Evolutionary conservation across 2,113 vertebrate genomes (phyloP).

Genomic region (Isurus oxyrinchus): DNA sequence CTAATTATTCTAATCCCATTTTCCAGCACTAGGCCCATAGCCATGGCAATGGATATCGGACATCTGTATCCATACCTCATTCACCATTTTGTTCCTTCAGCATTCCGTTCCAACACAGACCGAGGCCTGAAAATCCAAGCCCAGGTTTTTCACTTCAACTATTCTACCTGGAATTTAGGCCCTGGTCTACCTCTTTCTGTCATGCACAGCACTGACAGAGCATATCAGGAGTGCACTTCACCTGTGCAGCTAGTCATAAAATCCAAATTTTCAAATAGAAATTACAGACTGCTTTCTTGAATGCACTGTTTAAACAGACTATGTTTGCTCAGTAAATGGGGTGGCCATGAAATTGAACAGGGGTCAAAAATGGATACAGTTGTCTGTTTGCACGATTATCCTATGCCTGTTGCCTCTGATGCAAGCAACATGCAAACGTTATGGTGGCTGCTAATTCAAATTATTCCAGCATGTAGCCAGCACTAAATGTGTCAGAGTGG

Average conservation of each 20-base stretch:
- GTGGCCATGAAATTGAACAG: background rate
- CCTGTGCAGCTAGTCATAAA: background rate
- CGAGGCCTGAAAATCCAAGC: no score
- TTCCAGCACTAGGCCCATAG: no score
- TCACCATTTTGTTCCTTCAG: no score
- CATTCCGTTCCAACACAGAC: no score
- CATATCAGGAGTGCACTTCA: background rate
- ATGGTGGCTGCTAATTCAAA: no score
- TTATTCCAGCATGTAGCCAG: no score
- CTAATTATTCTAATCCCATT: no score
- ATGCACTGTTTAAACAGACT: background rate
- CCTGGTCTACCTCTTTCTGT: background rate
- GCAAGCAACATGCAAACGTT: background rate
- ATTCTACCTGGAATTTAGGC: background rate
- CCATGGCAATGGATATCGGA: no score
- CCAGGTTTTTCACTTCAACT: background rate
- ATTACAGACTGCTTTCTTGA: background rate
- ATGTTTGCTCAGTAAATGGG: background rate
- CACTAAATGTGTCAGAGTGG: no score
- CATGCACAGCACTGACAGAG: background rate
- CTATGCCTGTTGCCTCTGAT: background rate
- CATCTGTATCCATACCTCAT: no score
- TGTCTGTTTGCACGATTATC: background rate
- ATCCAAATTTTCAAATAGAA: background rate
- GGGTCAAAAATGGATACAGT: background rate